Percentiles rank a stretch among this genome's conserved stretches.
phyloP scores from a whole-genome alignment of 2,113 vertebrate genomes.

The Tinamus guttatus region DNA sequence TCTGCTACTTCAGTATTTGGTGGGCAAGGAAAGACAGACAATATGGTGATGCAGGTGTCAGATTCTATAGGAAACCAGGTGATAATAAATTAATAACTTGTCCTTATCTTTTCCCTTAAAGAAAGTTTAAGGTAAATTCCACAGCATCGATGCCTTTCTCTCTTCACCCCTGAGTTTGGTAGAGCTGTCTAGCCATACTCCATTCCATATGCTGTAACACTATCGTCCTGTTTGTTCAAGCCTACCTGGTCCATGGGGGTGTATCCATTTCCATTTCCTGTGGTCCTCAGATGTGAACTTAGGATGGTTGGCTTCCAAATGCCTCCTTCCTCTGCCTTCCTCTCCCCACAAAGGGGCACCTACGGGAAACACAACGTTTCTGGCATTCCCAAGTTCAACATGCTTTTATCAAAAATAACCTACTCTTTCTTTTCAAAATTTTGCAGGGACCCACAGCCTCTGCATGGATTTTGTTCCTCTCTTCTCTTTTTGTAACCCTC shows the following conservation, averaged over 20 bases:
- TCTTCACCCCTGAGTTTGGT: accelerated
- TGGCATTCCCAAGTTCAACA: background rate
- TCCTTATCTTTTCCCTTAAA: too few species aligned
- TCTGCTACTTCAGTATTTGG: background rate
- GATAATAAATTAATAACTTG: background rate
- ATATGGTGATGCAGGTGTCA: background rate
- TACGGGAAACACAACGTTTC: too few species aligned
- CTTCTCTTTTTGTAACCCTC: background rate
- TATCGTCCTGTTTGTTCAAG: accelerated
- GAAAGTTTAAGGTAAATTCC: background rate
- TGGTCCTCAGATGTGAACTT: background rate
- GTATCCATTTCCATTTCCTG: background rate
- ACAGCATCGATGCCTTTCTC: accelerated
- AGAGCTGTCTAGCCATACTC: background rate
- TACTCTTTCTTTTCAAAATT: background rate
- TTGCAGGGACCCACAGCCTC: background rate
- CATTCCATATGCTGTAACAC: accelerated
- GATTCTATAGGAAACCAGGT: background rate
- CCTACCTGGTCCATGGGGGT: background rate
- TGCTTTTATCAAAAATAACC: background rate
- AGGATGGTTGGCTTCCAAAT: background rate
- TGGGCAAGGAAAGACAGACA: background rate
- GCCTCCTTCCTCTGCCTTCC: background rate
- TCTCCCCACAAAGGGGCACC: background rate
- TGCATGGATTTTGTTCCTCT: background rate